These are phyloP conservation scores for Noctilio leporinus DNA, from an alignment of 2,113 vertebrate species.

Conservation along the genomic window DNA sequence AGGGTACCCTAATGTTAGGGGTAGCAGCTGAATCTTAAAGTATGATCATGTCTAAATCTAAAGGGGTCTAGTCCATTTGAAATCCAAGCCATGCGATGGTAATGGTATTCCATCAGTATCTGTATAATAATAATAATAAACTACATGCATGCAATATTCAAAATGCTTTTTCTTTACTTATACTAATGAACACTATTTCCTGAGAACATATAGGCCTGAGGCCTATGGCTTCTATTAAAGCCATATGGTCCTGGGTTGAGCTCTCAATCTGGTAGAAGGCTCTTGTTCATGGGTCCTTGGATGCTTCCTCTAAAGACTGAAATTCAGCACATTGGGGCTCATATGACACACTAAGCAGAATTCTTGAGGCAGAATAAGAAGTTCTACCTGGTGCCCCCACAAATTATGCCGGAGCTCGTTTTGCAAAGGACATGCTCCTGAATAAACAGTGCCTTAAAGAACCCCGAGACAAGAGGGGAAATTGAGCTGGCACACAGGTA, in stretches of 20 bases:
- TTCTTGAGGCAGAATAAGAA: neutral
- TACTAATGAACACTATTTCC: neutral
- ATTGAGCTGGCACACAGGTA: neutral
- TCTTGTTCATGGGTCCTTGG: neutral
- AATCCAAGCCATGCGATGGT: neutral
- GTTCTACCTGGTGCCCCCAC: neutral
- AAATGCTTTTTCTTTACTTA: neutral
- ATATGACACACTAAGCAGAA: fast-evolving
- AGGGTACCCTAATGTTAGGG: neutral
- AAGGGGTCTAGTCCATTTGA: neutral
- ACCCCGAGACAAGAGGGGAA: neutral
- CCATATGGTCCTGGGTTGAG: neutral
- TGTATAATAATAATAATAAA: neutral
- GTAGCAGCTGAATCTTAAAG: neutral
- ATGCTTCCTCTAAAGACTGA: neutral
- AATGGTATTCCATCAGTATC: neutral
- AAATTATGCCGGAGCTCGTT: neutral
- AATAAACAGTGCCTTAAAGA: neutral
- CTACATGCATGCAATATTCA: neutral
- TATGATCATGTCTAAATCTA: neutral
- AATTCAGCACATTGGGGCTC: neutral
- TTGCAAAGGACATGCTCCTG: neutral
- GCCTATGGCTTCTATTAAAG: neutral
- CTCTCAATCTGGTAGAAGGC: neutral
- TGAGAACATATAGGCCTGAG: neutral